A percentile compares a stretch with the other conserved stretches of the same genome.
These are phyloP conservation scores for Drosophila saltans DNA, from an alignment of 1,140 invertebrate species.

Conservation along the genomic window DNA sequence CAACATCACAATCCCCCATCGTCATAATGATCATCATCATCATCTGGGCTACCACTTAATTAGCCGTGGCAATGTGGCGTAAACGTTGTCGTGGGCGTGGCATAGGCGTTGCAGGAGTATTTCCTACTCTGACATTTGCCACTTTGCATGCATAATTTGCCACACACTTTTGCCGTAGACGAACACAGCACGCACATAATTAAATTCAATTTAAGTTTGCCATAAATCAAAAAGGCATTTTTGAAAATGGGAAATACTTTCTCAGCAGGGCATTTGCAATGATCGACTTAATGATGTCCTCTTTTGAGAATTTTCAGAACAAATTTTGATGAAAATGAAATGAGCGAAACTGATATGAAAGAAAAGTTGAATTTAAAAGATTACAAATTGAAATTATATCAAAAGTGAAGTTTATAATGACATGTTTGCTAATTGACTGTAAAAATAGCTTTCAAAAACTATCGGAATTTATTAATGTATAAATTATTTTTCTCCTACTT, in stretches of 20 bases:
- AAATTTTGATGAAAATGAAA: no score
- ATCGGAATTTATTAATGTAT: no score
- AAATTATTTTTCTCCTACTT: no score
- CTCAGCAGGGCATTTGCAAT: neutral
- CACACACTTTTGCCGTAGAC: slow-evolving; percentile 33
- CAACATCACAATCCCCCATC: slow-evolving; percentile 28
- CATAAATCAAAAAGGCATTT: slow-evolving; percentile 67
- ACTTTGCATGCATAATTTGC: slow-evolving; percentile 68
- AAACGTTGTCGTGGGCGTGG: neutral
- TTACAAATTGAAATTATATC: no score
- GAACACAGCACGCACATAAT: slow-evolving; percentile 49
- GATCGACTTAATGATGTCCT: slow-evolving; percentile 24
- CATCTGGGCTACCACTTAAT: slow-evolving; percentile 42
- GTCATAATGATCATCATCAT: neutral
- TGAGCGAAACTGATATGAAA: no score
- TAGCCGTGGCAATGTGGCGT: slow-evolving; percentile 25
- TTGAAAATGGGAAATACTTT: neutral
- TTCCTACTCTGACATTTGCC: slow-evolving; percentile 42
- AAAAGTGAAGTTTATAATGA: no score
- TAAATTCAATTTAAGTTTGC: slow-evolving; percentile 69
- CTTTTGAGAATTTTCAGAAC: no score
- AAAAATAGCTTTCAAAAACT: no score
- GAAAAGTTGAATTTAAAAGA: no score
- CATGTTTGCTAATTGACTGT: no score
- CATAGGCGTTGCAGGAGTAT: neutral